Evolutionary conservation across 2,797 vertebrate species (phyloP).

Genomic region (Pseudomugil gertrudae): DNA sequence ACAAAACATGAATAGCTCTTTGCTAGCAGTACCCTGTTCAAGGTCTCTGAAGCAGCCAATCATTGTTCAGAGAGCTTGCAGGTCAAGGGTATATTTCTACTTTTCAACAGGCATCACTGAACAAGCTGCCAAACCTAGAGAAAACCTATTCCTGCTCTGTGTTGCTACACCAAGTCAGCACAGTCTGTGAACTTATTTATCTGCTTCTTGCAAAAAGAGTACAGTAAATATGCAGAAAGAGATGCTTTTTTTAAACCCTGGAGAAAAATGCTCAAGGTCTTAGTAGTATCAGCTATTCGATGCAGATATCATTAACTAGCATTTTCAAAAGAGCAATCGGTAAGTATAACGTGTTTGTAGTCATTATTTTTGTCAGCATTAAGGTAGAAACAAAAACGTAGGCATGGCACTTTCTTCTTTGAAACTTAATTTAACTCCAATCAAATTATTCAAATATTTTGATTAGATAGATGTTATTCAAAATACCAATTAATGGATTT

Average conservation of each 20-base stretch:
- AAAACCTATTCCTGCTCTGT: constrained; percentile 30
- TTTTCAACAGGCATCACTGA: constrained; percentile 41
- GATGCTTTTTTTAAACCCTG: constrained; percentile 32
- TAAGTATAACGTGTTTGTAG: background rate
- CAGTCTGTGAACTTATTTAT: constrained; percentile 23
- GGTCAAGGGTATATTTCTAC: constrained; percentile 58
- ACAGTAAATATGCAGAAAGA: constrained; percentile 13
- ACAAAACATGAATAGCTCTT: constrained; percentile 65
- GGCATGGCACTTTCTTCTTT: too few relatives aligned
- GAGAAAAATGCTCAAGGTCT: constrained; percentile 14
- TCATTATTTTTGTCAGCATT: background rate
- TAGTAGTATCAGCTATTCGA: background rate
- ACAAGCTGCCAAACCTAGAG: constrained; percentile 41
- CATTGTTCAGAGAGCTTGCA: constrained; percentile 65
- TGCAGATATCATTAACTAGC: background rate
- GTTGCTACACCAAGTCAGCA: constrained; percentile 31
- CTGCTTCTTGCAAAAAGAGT: constrained; percentile 20
- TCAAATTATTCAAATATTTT: too few relatives aligned
- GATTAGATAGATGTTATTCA: background rate
- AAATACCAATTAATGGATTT: background rate
- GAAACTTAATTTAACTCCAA: too few relatives aligned
- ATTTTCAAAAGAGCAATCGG: background rate
- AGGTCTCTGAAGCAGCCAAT: constrained; percentile 51
- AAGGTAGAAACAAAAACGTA: background rate
- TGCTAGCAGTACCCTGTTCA: constrained; percentile 56